Base-by-base conservation (phyloP, 1,140 invertebrate species). In the silkworm (Bombyx mori) region DNA sequence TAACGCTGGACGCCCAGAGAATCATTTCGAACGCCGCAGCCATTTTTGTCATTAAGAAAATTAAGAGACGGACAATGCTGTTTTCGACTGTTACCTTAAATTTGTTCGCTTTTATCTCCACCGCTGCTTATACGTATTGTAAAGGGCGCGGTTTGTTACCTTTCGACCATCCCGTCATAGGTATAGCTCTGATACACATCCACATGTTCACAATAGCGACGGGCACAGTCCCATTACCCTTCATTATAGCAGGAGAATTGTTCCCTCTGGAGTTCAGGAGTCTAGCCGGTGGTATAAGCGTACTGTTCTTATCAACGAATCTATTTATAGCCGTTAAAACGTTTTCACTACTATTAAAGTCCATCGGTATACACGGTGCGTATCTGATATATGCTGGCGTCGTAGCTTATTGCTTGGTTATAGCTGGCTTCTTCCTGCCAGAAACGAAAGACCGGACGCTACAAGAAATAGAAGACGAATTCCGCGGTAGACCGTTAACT, bases 391-490 rank as follows among this genome's bases (percentile, higher is more conserved):
- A 76, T 22, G 56, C 66, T 6, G 58, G 46, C 0, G 58, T 75
- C 0, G 58, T 73, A 2, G 54, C 54, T 1, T 76, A 74, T 42
- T 69, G 68, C 50, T 54, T 75, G 35, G 8, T 63, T 0, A 53
- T 77, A 7, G 60, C 68, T 6, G 66, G 60, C 58, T 61, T 66
- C 48, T 62, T 71, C 43, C 43, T 79, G 7, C 77, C 77, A 1
- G 77, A 79, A 57, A 79, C 77, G 0, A 79, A 77, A 43, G 74
- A 77, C 43, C 68, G 74, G 46, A 79, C 75, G 1, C 56, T 78
- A 5, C 75, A 76, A 52, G 73, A 78, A 44, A 76, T 78, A 8
- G 75, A 78, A 57, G 70, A 79, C 43, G 76, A 75, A 56, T 79
- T 79, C 42, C 68, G 69, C 61, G 76, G 76, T 6, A 65, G 69